Evolutionary conservation across 1,140 invertebrate species (phyloP).

Genomic region (Anastrepha obliqua): DNA sequence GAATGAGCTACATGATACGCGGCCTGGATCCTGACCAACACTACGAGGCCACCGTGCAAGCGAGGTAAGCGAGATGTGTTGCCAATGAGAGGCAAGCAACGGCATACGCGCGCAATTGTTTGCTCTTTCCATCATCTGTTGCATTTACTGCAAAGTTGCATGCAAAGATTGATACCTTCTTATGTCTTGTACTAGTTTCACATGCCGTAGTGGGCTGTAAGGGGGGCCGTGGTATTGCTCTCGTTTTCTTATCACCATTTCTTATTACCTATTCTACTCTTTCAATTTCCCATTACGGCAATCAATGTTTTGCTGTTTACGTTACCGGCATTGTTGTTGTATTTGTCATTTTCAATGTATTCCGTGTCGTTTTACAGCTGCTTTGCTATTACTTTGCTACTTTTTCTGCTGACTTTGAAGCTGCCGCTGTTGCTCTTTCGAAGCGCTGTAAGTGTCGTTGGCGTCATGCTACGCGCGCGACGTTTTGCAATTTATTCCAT

Average conservation of each 20-base stretch:
- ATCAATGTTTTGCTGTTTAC: neutral
- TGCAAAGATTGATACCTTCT: no score
- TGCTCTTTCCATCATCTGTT: neutral
- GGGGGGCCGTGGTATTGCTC: neutral
- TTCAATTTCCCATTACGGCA: neutral
- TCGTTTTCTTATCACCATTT: neutral
- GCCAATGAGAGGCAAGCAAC: neutral
- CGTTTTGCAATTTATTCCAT: neutral
- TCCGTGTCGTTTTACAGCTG: constrained; percentile 15
- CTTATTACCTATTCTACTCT: neutral
- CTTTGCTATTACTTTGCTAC: neutral
- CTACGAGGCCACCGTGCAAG: constrained; percentile 80
- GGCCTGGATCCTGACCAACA: constrained; percentile 78
- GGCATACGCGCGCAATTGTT: neutral
- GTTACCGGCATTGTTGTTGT: neutral
- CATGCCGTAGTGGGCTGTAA: neutral
- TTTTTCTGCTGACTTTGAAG: neutral
- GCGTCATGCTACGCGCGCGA: neutral
- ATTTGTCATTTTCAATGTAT: constrained; percentile 1
- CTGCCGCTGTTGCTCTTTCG: neutral
- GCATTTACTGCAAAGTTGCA: neutral
- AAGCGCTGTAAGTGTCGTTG: neutral
- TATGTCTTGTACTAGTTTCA: neutral
- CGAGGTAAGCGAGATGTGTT: constrained; percentile 70
- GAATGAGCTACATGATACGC: constrained; percentile 79